Conservation (phyloP, 2,113 vertebrate genomes). For the Strigops habroptila region DNA sequence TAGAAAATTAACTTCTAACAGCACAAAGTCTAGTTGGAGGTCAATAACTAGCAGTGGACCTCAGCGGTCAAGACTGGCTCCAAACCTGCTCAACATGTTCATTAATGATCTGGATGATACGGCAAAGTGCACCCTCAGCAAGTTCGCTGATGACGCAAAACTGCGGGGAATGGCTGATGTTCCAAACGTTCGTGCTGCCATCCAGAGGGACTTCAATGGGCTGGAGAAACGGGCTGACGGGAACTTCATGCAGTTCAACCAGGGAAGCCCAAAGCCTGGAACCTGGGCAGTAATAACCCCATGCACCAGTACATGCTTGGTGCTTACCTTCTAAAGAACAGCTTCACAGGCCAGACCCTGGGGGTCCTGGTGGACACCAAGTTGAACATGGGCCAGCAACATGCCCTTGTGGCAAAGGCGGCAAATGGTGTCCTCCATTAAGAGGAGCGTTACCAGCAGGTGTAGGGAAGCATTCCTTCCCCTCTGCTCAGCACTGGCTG, state of each 20-base stretch:
- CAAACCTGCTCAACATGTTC: background rate
- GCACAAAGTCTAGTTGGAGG: background rate
- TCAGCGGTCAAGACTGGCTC: background rate
- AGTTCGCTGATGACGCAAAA: background rate
- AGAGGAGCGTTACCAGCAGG: background rate
- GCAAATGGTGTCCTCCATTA: background rate
- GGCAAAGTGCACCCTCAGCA: background rate
- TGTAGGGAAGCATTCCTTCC: background rate
- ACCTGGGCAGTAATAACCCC: accelerated
- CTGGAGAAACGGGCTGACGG: background rate
- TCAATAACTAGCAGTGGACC: background rate
- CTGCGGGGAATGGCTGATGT: background rate
- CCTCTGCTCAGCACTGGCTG: background rate
- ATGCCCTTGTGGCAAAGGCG: background rate
- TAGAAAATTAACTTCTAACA: background rate
- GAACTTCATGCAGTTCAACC: too few relatives aligned
- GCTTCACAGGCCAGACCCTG: background rate
- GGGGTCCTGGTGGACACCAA: background rate
- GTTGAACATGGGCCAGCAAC: accelerated
- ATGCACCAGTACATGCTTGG: accelerated
- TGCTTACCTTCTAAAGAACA: background rate
- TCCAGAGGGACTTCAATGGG: background rate
- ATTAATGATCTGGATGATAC: background rate
- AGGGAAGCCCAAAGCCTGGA: background rate
- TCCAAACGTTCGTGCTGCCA: background rate